Evolutionary conservation across 2,888 invertebrate species (phyloP), one percentile per base, ranked within the genome.

Genomic region (Petrolisthes manimaculis): DNA sequence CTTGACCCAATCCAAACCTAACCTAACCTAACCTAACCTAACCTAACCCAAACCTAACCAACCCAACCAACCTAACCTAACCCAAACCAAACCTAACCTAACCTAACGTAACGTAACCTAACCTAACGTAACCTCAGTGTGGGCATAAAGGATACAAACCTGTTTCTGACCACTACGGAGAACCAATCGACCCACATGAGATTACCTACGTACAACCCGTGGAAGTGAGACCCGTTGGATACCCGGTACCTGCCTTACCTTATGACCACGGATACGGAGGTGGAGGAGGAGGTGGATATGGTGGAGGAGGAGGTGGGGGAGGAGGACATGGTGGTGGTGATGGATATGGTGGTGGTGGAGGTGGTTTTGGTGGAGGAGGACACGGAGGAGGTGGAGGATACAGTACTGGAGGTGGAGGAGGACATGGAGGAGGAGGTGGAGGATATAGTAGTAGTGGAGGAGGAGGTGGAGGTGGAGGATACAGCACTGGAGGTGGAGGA

Each of bases 201-300:
- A 37, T 90, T 14, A 82, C 83, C 67, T 90, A 90, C 75, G 88
- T 90, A 18, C 90, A 90, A 81, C 90, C 90, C n/a, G 88, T 90
- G 1, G 86, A 86, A 69, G 80, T 90, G 21, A 88, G 86, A 51
- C 90, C 90, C 1, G 83, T 90, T 12, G 90, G 90, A 0, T 83
- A 90, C 14, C 90, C 90, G 53, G 88, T 90, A n/a, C 90, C 90
- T 18, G 86, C 88, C 55, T 54, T 90, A 4, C 85, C 90, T 4
- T 67, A 79, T 54, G 6, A 83, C 53, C 81, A 90, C 53, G 83
- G 83, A 12, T 18, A n/a, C 69, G 24, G 54, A 21, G 54, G 53
- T 8, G 21, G 67, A 18, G 75, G 84, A 3, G 74, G 69, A 12
- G 83, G 83, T 4, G 54, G 53, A 9, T 82, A 82, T 0, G 67